Base-by-base conservation (phyloP, 64 coral and sea anemone genomes). In the Trachythela sp. region DNA sequence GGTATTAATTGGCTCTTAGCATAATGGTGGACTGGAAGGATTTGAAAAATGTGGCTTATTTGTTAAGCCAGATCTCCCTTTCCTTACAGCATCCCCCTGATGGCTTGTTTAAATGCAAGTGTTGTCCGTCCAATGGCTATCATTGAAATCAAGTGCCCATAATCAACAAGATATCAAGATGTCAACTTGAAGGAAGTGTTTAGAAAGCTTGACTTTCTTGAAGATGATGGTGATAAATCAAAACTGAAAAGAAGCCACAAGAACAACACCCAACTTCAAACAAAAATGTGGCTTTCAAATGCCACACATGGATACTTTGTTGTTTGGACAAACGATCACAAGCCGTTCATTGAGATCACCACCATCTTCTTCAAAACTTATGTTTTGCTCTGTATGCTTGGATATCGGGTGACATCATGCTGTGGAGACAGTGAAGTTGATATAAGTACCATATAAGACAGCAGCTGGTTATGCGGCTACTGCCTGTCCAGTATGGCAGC, bases 21-120 rank as follows among this genome's bases (percentile, higher is more conserved):
- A 89, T 22, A 67, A 89, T 13, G 71, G 68, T 41, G 88, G 64
- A 60, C 24, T 76, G 67, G 48, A 89, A 72, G 87, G 70, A 17
- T 88, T 88, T 11, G 35, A 80, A 18, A 48, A 89, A 38, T 88
- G 87, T 86, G 87, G 91, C 29, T 17, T 92, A 83, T 92, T 92
- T 36, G 48, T 92, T 31, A 89, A 89, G 42, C 52, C 77, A 36
- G 91, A 88, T 39, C 83, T 59, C 39, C 68, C 68, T 1, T 70
- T 31, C 26, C 26, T 72, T 27, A 35, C 15, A 10, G 26, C 0
- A 10, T 72, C 26, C 33, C n/a, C 68, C 68, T 31, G 68, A 72
- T 72, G 68, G 68, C 1, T 26, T 72, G 13, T 72, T 72, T 1
- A 72, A 31, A 11, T 72, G n/a, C 13, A 31, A 35, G 13, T 72